phyloP scores from a whole-genome alignment of 1,140 invertebrate genomes.

The Pseudachorutes palmiensis region DNA sequence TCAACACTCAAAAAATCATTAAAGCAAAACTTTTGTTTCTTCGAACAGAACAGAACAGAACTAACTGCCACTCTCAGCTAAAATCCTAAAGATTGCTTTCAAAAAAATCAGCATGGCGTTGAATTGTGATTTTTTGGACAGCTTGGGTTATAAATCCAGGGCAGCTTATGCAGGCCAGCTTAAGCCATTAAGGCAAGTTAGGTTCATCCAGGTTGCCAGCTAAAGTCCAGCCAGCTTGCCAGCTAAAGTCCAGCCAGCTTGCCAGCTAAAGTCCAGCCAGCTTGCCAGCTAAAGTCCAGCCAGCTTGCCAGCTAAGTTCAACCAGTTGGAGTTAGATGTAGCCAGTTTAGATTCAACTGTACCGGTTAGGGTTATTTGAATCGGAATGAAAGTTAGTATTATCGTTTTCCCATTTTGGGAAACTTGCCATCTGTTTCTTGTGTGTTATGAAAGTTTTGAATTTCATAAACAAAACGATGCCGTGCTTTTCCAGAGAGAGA shows the following conservation, averaged over 20 bases:
- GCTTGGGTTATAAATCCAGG: too few species aligned
- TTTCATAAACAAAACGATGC: constrained; percentile 7
- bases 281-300: not conserved
- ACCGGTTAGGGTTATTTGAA: not conserved
- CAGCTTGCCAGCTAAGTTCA: too few species aligned
- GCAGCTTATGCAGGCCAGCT: too few species aligned
- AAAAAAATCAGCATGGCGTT: too few species aligned
- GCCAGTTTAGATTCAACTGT: not conserved
- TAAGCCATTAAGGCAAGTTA: too few species aligned
- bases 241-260: not conserved
- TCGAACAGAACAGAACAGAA: not conserved
- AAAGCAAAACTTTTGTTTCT: not conserved
- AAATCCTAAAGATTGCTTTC: not conserved
- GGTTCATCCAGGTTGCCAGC: too few species aligned
- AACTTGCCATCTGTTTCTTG: not conserved
- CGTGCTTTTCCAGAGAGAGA: not conserved
- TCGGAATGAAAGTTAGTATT: not conserved
- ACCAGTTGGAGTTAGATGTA: too few species aligned
- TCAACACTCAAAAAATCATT: constrained; percentile 6
- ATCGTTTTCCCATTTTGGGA: not conserved
- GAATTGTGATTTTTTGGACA: too few species aligned
- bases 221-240: too few species aligned
- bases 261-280: not conserved
- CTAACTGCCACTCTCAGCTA: not conserved
- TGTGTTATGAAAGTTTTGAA: not conserved